phyloP scores from a whole-genome alignment of 2,113 vertebrate genomes.

The Xerus inauris region DNA sequence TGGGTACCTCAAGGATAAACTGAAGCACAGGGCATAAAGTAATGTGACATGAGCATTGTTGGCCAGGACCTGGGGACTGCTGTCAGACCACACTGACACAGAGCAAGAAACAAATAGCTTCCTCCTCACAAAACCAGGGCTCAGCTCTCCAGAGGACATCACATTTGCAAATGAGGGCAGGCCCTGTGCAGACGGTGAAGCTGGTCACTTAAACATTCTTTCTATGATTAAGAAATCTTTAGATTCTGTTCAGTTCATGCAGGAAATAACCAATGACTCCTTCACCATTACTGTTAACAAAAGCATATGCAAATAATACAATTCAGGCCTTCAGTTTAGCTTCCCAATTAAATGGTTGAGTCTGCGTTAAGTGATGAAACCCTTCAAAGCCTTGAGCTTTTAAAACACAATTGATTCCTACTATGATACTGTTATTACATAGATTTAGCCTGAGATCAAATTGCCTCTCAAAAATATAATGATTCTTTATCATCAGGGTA shows the following conservation, averaged over 20 bases:
- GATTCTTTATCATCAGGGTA: background rate
- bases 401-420: background rate
- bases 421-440: background rate
- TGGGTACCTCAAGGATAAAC: conserved; percentile 69
- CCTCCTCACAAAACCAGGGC: background rate
- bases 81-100: conserved; percentile 70
- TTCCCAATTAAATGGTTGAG: background rate
- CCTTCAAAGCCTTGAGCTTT: background rate
- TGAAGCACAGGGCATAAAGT: background rate
- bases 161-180: background rate
- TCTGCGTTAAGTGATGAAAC: background rate
- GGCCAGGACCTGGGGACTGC: background rate
- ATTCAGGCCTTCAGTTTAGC: background rate
- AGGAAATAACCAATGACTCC: background rate
- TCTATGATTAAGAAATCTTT: background rate
- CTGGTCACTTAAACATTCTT: background rate
- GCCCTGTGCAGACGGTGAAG: rapidly evolving
- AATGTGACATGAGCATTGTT: background rate
- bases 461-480: background rate
- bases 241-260: background rate
- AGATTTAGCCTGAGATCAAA: background rate
- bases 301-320: background rate
- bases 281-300: background rate
- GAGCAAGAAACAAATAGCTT: background rate
- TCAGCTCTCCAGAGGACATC: background rate